Evolutionary conservation across 2,888 invertebrate species (phyloP), one percentile per base, ranked within the genome.

Genomic region (Portevinia maculata): DNA sequence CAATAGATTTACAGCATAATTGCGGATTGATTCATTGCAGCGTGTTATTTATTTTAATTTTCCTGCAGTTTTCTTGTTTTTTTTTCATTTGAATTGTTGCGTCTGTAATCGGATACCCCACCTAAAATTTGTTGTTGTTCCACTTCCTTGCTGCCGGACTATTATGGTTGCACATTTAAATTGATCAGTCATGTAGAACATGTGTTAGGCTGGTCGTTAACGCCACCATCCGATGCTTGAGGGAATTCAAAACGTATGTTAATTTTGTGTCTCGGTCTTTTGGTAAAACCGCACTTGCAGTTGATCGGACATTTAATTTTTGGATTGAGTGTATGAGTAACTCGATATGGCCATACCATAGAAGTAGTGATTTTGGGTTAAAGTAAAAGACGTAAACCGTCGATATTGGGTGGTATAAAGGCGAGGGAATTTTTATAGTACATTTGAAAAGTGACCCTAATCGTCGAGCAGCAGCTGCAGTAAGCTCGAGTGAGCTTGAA

Each of bases 1-100:
- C 81, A 81, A 76, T 81, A 76, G 81, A 76, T 71, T 81, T 81
- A 81, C 81, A 81, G 70, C 76, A 76, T 81, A 81, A 81, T 81
- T 81, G 81, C 70, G 48, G 76, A 70, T 76, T 81, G 81, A 81
- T 81, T 81, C 81, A 81, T 81, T 59, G 81, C 76, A 41, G 64
- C 60, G 70, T 76, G 81, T 67, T 69, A 69, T 81, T 62, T 81
- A 60, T 79, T 79, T 73, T 64, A 71, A 65, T 79, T 79, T 79
- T 59, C 44, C 59, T 44, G 55, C 55, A 71, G 30, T 44, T 44
- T 28, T 17, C 17, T 44, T 19, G 6, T 34, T 21, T 34, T 5
- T n/a, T 32, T 52, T 57, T 41, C 8, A 48, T 71, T 41, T n/a
- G 57, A 34, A n/a, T 32, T 8, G 71, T 11, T n/a, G 9, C 15